These are phyloP conservation scores for Mus spretus DNA, from an alignment of 2,797 vertebrate species.

Conservation along the genomic window DNA sequence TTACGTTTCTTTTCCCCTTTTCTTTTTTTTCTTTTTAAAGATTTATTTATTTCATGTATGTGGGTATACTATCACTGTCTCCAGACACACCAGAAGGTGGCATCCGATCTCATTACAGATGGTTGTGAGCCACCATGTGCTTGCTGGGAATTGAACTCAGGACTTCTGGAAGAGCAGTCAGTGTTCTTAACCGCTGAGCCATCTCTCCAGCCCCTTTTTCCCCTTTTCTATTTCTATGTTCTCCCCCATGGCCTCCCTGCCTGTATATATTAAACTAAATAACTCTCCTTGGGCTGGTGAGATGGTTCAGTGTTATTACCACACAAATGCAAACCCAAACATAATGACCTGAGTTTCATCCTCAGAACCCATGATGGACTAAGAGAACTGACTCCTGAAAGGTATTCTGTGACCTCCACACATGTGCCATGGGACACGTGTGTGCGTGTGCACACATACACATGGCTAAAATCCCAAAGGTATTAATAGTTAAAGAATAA, in stretches of 20 bases:
- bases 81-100: too few relatives aligned
- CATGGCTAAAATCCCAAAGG: not conserved
- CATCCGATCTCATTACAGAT: too few relatives aligned
- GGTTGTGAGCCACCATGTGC: too few relatives aligned
- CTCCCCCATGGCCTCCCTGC: not conserved
- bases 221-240: slow-evolving; percentile 1
- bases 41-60: too few relatives aligned
- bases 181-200: too few relatives aligned
- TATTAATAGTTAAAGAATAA: not conserved
- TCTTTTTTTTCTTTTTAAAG: not conserved
- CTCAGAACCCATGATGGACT: not conserved
- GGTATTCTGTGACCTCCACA: not conserved
- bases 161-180: too few relatives aligned
- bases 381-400: not conserved
- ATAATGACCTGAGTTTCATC: not conserved
- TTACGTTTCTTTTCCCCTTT: not conserved
- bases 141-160: too few relatives aligned
- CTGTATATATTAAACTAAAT: not conserved
- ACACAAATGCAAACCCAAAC: not conserved
- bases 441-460: not conserved
- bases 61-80: too few relatives aligned
- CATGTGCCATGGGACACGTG: not conserved
- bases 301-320: not conserved
- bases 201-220: too few relatives aligned
- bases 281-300: not conserved